phyloP scores from a whole-genome alignment of 2,888 invertebrate genomes.

The Sisyra nigra region DNA sequence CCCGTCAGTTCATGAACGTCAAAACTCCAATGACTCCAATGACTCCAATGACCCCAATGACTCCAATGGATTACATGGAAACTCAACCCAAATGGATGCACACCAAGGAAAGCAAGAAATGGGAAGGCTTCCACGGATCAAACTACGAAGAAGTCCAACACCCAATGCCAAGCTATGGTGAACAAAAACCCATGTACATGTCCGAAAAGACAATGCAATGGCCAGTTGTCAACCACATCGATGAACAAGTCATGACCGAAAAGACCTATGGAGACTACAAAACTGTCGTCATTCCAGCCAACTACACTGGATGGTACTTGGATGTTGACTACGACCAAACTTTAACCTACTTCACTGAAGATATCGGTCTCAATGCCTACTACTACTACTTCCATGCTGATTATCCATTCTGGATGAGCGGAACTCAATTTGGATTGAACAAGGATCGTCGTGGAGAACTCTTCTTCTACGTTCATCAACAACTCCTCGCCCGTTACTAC shows the following conservation, averaged over 20 bases:
- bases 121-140: background rate
- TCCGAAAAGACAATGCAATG: background rate
- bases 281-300: constrained; percentile 25
- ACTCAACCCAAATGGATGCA: background rate
- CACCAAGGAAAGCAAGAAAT: constrained; percentile 1
- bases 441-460: constrained; percentile 34
- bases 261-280: constrained; percentile 18
- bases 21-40: no score
- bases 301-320: constrained; percentile 30
- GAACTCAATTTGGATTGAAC: constrained; percentile 25
- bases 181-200: background rate
- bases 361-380: constrained; percentile 43
- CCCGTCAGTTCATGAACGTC: no score
- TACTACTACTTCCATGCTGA: constrained; percentile 43
- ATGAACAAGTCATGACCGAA: constrained; percentile 3
- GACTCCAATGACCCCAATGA: background rate
- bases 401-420: constrained; percentile 45
- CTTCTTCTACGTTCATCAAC: constrained; percentile 48
- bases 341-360: constrained; percentile 47
- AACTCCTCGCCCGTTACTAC: constrained; percentile 50
- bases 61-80: background rate
- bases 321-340: constrained; percentile 36
- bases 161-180: background rate
- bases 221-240: background rate
- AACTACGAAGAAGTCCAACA: background rate